Evolutionary conservation across 2,888 invertebrate species (phyloP).

Genomic region (Drosophila mimica): DNA sequence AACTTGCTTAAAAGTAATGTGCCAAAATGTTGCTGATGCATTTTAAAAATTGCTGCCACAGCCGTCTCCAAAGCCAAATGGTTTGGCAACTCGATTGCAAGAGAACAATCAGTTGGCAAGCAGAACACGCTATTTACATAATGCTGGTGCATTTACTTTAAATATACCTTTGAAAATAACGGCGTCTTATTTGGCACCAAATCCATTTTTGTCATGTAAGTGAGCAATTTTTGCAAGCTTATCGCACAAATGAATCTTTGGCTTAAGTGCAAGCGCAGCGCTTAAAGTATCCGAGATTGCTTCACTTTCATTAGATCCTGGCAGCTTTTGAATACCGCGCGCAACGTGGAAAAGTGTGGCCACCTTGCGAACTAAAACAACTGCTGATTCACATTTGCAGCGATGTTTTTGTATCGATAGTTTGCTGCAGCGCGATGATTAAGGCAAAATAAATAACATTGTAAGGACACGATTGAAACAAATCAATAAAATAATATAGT

Average conservation of each 20-base stretch:
- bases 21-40: conserved; percentile 38
- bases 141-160: conserved; percentile 35
- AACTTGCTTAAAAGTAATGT: conserved; percentile 17
- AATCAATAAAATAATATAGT: background rate
- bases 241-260: conserved; percentile 19
- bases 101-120: conserved; percentile 20
- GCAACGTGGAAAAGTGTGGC: background rate
- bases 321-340: background rate
- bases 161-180: conserved; percentile 7
- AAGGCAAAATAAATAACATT: background rate
- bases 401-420: conserved; percentile 10
- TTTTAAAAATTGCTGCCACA: conserved; percentile 18
- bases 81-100: conserved; percentile 30
- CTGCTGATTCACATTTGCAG: background rate
- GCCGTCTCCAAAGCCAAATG: conserved; percentile 17
- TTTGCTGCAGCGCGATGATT: background rate
- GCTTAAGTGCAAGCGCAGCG: conserved; percentile 37
- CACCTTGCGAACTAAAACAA: background rate
- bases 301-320: background rate
- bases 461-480: background rate
- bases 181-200: conserved; percentile 22
- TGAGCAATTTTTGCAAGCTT: conserved; percentile 39
- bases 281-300: conserved; percentile 19
- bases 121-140: conserved; percentile 48
- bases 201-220: conserved; percentile 35